Evolutionary conservation across 2,113 vertebrate species (phyloP).

Genomic region (Oreocharis arfaki): DNA sequence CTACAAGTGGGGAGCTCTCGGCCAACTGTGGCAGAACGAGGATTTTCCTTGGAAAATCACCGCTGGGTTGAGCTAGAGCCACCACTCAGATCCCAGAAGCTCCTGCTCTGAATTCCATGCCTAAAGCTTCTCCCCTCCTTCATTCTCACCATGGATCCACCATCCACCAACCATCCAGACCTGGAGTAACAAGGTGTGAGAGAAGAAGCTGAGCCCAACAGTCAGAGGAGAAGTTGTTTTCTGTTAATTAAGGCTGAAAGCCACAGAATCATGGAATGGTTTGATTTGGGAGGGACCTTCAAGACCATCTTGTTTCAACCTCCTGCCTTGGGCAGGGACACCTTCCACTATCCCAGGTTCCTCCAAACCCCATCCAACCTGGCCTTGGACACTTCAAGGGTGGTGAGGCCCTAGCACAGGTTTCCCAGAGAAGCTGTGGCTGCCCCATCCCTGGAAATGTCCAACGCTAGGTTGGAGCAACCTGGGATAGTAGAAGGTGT

Average conservation of each 20-base stretch:
- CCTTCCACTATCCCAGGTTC: background rate
- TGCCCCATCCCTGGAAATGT: background rate
- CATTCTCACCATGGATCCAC: background rate
- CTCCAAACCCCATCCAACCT: background rate
- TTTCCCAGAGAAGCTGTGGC: background rate
- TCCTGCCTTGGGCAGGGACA: background rate
- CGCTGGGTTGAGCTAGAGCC: background rate
- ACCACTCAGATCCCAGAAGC: background rate
- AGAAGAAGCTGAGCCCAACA: background rate
- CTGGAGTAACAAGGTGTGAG: background rate
- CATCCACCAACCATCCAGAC: background rate
- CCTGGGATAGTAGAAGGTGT: background rate
- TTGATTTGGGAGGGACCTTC: background rate
- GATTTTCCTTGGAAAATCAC: background rate
- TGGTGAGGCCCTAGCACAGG: background rate
- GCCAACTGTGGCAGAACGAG: accelerated
- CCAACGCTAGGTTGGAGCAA: background rate
- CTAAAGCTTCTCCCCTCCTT: background rate
- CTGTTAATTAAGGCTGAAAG: background rate
- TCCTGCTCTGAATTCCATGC: background rate
- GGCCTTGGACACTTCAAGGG: background rate
- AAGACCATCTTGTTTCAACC: background rate
- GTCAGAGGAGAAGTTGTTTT: accelerated
- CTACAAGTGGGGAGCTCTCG: background rate
- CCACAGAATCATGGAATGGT: background rate